A percentile compares a stretch with the other conserved stretches of the same genome.
These are phyloP conservation scores for Dendrophyllia cribrosa DNA, from an alignment of 64 coral and sea anemone genomes.

Conservation along the genomic window DNA sequence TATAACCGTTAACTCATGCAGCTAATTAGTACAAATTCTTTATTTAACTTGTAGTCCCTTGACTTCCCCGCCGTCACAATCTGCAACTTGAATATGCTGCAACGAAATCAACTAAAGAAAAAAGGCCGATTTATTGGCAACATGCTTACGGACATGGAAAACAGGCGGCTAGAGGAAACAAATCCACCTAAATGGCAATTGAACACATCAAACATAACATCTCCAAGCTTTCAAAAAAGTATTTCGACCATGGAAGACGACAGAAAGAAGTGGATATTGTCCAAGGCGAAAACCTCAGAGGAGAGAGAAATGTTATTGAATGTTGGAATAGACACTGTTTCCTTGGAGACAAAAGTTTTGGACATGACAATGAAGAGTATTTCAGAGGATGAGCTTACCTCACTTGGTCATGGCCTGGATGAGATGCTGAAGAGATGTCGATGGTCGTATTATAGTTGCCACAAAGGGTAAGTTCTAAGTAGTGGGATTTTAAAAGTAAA, in stretches of 20 bases:
- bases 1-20: neutral
- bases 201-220: neutral
- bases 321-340: conserved; percentile 49
- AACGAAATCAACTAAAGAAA: neutral
- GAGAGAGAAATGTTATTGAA: conserved; percentile 17
- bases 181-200: no score
- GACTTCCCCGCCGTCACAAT: conserved; percentile 79
- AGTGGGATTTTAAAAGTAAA: no score
- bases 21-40: neutral
- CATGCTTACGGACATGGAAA: neutral
- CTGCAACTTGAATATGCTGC: conserved; percentile 79
- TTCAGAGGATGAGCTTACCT: conserved; percentile 32
- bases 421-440: conserved; percentile 72
- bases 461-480: conserved; percentile 54
- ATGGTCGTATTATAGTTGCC: conserved; percentile 78
- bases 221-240: neutral
- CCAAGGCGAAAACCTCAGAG: neutral
- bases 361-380: conserved; percentile 25
- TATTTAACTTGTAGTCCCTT: conserved; percentile 25
- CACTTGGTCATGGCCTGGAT: conserved; percentile 48
- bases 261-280: neutral
- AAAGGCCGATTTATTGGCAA: neutral
- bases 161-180: neutral
- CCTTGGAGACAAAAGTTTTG: conserved; percentile 8
- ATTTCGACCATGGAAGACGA: neutral